Conservation (phyloP, 2,113 vertebrate species). For the rabbit (Oryctolagus cuniculus) region DNA sequence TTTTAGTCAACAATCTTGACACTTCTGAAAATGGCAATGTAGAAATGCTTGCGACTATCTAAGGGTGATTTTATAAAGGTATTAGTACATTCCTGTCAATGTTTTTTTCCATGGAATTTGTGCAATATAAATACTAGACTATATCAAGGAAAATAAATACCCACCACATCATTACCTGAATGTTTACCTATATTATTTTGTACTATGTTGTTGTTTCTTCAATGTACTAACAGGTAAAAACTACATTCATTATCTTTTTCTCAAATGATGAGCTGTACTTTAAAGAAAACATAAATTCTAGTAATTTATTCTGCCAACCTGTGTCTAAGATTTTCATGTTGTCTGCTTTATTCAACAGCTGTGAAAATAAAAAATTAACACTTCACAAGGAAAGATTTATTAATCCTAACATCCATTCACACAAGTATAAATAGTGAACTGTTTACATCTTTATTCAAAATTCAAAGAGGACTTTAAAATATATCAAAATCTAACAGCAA, state of each 20-base stretch:
- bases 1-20: slow-evolving; percentile 46
- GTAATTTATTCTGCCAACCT: slow-evolving; percentile 35
- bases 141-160: not conserved
- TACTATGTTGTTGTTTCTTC: not conserved
- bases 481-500: slow-evolving; percentile 11
- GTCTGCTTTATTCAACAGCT: slow-evolving; percentile 29
- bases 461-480: slow-evolving; percentile 47
- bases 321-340: slow-evolving; percentile 35
- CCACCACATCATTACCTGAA: not conserved
- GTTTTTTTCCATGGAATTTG: not conserved
- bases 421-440: not conserved
- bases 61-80: not conserved
- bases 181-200: slow-evolving; percentile 19
- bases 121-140: slow-evolving; percentile 14
- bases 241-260: slow-evolving; percentile 39
- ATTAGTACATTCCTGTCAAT: not conserved
- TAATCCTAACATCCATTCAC: slow-evolving; percentile 39
- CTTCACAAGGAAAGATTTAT: not conserved
- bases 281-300: not conserved
- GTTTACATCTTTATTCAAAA: slow-evolving; percentile 43
- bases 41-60: not conserved
- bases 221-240: slow-evolving; percentile 15
- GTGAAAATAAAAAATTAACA: slow-evolving; percentile 42
- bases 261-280: slow-evolving; percentile 34
- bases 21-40: not conserved